A percentile compares a stretch with the other conserved stretches of the same genome.
phyloP scores from a whole-genome alignment of 2,797 vertebrate genomes.

The Takifugu rubripes region DNA sequence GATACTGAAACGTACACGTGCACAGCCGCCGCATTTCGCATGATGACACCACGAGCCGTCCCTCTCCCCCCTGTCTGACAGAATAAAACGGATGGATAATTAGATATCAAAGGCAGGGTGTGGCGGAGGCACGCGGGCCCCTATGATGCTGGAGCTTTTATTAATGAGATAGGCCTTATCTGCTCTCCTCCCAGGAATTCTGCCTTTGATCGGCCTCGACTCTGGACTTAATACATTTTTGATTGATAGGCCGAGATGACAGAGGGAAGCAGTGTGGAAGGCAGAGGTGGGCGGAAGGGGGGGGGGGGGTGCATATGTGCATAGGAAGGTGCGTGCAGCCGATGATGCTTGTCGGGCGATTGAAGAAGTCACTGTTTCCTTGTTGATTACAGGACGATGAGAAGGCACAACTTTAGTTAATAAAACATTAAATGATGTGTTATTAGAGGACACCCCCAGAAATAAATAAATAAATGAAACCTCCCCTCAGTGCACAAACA shows the following conservation, averaged over 20 bases:
- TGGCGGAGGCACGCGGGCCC: conserved; percentile 79
- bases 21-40: conserved; percentile 57
- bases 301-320: conserved; percentile 15
- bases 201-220: conserved; percentile 93
- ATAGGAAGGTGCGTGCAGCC: conserved; percentile 29
- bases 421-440: conserved; percentile 9
- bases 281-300: conserved; percentile 43
- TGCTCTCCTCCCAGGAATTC: conserved; percentile 90
- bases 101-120: conserved; percentile 82
- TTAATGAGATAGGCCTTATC: conserved; percentile 98
- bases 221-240: conserved; percentile 97
- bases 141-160: conserved; percentile 92
- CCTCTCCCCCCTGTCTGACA: conserved; percentile 71
- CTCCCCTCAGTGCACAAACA: conserved; percentile 38
- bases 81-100: conserved; percentile 79
- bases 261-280: conserved; percentile 76
- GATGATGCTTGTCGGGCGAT: conserved; percentile 74
- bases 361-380: conserved; percentile 59
- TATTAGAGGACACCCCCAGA: background rate
- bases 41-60: conserved; percentile 61
- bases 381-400: conserved; percentile 32
- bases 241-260: conserved; percentile 91
- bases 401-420: conserved; percentile 38
- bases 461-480: too few species aligned
- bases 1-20: conserved; percentile 39